These are phyloP conservation scores for Beris chalybata DNA, from an alignment of 2,888 invertebrate species.

Conservation along the genomic window DNA sequence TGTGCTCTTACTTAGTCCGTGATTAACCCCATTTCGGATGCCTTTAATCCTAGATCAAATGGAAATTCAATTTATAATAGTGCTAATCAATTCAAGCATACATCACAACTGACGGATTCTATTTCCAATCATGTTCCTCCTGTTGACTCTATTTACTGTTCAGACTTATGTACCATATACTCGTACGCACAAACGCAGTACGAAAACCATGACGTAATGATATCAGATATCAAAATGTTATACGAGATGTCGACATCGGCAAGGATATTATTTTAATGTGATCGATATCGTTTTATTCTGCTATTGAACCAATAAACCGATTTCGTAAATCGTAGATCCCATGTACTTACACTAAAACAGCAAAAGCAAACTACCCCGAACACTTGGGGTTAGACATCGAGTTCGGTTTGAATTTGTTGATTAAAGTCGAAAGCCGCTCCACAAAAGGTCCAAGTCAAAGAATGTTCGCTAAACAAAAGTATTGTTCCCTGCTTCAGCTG, in stretches of 20 bases:
- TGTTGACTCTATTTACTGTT: no score
- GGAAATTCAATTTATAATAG: no score
- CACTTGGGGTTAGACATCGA: constrained; percentile 25
- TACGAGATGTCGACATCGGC: constrained; percentile 14
- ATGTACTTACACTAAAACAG: constrained; percentile 1
- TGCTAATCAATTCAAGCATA: no score
- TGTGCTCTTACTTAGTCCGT: no score
- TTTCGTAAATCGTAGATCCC: constrained; percentile 35
- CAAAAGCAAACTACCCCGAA: background rate
- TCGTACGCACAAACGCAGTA: no score
- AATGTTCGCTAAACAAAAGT: constrained; percentile 16
- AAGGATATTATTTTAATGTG: constrained; percentile 27
- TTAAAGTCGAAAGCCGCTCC: constrained; percentile 36
- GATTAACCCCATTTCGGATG: no score
- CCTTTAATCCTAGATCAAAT: no score
- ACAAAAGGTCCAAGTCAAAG: constrained; percentile 24
- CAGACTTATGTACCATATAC: no score
- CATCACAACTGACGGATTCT: no score
- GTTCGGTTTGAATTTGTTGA: constrained; percentile 37
- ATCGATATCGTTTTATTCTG: constrained; percentile 36
- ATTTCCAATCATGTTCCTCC: no score
- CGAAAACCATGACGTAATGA: no score
- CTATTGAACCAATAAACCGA: constrained; percentile 37
- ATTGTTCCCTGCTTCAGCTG: constrained; percentile 34
- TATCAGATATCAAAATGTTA: no score